Base-by-base conservation (phyloP, 2,888 invertebrate species). In the Acleris cristana region DNA sequence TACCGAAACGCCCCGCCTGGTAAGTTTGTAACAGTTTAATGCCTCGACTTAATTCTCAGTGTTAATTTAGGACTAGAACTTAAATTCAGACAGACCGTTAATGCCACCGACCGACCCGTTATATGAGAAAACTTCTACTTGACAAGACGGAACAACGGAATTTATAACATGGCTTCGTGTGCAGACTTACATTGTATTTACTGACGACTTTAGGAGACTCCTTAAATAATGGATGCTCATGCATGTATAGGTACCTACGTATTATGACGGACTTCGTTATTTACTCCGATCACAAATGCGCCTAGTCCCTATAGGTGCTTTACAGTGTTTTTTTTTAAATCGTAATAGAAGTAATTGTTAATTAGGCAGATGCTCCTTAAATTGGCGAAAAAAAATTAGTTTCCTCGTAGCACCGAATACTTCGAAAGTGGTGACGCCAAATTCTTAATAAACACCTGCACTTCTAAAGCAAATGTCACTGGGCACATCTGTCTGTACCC, bases 91-190 rank as follows among this genome's bases (percentile, higher is more conserved):
- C 69, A 73, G 77, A 70, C 79, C 79, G 79, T 82, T 84, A 83
- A 74, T 73, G 79, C 74, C 78, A 74, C 74, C 79, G 72, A 74
- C 74, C 74, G 72, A 73, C 72, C 79, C 78, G 81, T 80, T 85
- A 84, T 81, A 84, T 81, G 82, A 78, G 84, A 78, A 83, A 86
- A 84, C 83, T 85, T 83, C 69, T 75, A 69, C 76, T 77, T 78
- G 79, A 78, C 75, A 79, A 77, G 77, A 81, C 76, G 77, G 74
- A 76, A 78, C 76, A 73, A 74, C 34, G 68, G 70, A 79, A 84
- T 85, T 83, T 84, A 85, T 84, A 75, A 76, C 78, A 70, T 71
- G 65, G 71, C 75, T 78, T 64, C 74, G 70, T 69, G 62, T 55
- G 61, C 40, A 62, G 26, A 65, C 69, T 61, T 68, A 70, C 62